These are phyloP conservation scores for Caloenas nicobarica DNA, from an alignment of 2,113 vertebrate genomes.

Conservation along the genomic window DNA sequence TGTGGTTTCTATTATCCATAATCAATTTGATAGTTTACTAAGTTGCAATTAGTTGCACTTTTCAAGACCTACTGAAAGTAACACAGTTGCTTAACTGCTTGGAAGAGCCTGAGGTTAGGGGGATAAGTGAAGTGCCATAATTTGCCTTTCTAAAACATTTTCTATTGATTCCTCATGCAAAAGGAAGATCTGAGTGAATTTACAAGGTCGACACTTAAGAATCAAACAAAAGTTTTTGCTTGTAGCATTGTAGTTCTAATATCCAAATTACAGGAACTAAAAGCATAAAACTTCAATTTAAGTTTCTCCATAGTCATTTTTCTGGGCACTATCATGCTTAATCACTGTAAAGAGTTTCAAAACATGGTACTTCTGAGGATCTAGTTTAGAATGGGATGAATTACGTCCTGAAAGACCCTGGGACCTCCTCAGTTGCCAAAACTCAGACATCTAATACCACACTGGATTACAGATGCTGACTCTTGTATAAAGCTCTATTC, in stretches of 20 bases:
- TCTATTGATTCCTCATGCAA: not conserved
- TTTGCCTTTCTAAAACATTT: constrained; percentile 1
- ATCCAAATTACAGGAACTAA: not conserved
- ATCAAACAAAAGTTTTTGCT: not conserved
- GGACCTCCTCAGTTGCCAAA: not conserved
- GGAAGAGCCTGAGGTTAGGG: not conserved
- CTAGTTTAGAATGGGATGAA: not conserved
- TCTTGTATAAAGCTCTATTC: not conserved
- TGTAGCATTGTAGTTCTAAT: not conserved
- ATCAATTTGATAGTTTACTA: not conserved
- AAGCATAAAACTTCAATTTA: not conserved
- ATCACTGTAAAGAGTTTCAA: not conserved
- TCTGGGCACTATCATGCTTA: not conserved
- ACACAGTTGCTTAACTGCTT: not conserved
- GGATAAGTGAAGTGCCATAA: not conserved
- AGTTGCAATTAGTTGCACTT: constrained; percentile 2
- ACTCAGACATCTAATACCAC: not conserved
- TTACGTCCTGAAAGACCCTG: not conserved
- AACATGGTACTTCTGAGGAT: not conserved
- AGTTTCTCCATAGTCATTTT: not conserved
- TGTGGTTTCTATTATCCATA: not conserved
- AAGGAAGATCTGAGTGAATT: not conserved
- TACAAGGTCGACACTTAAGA: not conserved
- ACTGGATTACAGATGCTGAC: not conserved
- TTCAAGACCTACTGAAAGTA: not conserved